These are phyloP conservation scores for Ginglymostoma cirratum DNA, from an alignment of 2,113 vertebrate genomes.

Conservation along the genomic window DNA sequence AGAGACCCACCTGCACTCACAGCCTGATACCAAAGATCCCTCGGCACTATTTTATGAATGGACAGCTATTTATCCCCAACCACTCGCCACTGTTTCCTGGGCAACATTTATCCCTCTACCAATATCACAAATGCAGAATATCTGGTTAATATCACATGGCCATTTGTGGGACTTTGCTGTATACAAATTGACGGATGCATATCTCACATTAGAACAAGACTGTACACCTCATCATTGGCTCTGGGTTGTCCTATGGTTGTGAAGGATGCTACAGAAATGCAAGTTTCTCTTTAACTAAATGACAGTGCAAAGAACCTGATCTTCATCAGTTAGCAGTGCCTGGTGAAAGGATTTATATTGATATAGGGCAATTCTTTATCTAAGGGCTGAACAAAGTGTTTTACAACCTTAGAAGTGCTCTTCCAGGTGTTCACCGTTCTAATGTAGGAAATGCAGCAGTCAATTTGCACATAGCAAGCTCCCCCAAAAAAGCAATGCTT, in stretches of 20 bases:
- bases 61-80: background rate
- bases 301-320: background rate
- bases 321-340: background rate
- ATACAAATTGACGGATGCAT: background rate
- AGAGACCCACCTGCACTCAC: background rate
- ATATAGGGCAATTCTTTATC: background rate
- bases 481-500: background rate
- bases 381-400: background rate
- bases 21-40: background rate
- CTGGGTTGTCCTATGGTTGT: background rate
- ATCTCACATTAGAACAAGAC: background rate
- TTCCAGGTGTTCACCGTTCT: background rate
- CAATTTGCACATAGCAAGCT: background rate
- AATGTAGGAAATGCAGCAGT: background rate
- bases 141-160: background rate
- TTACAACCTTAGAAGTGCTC: background rate
- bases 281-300: background rate
- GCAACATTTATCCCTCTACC: background rate
- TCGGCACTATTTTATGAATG: too few relatives aligned
- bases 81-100: background rate
- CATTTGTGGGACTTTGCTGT: background rate
- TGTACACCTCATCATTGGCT: background rate
- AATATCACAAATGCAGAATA: background rate
- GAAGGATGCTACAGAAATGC: background rate
- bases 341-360: background rate